Base-by-base conservation (phyloP, 2,113 vertebrate genomes). In the Salminus brasiliensis region DNA sequence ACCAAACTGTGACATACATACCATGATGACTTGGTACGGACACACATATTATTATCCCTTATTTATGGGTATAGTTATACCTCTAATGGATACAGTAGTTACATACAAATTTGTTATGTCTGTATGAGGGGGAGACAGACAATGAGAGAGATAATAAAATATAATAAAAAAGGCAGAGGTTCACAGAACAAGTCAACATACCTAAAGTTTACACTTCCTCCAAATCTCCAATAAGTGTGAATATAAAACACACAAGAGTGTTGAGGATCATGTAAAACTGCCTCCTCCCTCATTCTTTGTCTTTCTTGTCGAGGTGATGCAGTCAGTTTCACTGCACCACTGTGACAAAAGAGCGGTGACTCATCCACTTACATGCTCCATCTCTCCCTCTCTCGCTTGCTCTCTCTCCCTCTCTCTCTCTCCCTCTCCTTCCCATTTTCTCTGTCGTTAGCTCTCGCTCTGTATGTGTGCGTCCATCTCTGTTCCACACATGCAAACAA, bases 351-450 rank as follows among this genome's bases (percentile, higher is more conserved):
- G 67, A 80, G 65, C 49, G 82, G 85, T 88, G 86, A 89, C 85
- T 89, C 88, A 89, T 89, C 82, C 83, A 74, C 79, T 69, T 83
- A 84, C 77, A 81, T 79, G 72, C 81, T 86, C 79, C 62, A 79
- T 83, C 84, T 70, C 77, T 66, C 73, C 49, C 53, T 55, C 76
- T 60, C 67, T 62, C 73, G 12, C 57, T 49, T 18, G 73, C 78
- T 0, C 70, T 69, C 63, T 23, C 18, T 63, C 66, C 69, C 72
- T 66, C 66, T 59, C 77, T 57, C 53, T 55, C 76, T 60, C 67
- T 62, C 73, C 13, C 57, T 49, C 47, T 76, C 78, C 0, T 71
- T 69, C 63, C 30, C 18, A 69, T 71, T 73, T 76, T 66, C 66
- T 59, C 77, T 59, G 21, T 41, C 52, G 15, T 36, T 52, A 49